phyloP scores from a whole-genome alignment of 2,113 vertebrate genomes.

The Xenotilapia leptura region DNA sequence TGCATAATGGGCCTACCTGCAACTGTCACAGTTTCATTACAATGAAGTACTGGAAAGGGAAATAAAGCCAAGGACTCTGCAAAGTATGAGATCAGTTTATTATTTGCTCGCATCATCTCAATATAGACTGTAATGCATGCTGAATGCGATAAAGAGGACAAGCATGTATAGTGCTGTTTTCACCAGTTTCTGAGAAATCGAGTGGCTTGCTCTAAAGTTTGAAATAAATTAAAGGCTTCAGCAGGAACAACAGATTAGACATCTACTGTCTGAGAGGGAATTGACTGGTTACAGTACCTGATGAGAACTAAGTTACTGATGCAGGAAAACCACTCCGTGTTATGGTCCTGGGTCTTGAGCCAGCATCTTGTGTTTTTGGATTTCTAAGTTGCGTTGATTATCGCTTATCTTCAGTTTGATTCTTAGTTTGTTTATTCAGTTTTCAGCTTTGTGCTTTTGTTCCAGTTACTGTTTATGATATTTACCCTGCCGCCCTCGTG shows the following conservation, averaged over 20 bases:
- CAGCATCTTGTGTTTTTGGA: background rate
- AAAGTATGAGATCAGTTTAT: background rate
- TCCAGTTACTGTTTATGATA: background rate
- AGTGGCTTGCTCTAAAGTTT: background rate
- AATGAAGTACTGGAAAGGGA: background rate
- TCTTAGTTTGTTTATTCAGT: background rate
- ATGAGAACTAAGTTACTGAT: conserved; percentile 10
- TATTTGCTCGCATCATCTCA: background rate
- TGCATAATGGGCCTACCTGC: conserved; percentile 47
- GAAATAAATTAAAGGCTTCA: background rate
- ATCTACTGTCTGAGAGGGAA: conserved; percentile 4
- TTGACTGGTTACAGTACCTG: background rate
- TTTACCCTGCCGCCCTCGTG: background rate
- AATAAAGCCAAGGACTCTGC: background rate
- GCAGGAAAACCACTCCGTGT: background rate
- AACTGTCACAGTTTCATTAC: conserved; percentile 25
- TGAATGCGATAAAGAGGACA: background rate
- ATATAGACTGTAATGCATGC: background rate
- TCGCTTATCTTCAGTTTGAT: background rate
- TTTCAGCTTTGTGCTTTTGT: background rate
- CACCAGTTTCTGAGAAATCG: background rate
- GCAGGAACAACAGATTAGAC: background rate
- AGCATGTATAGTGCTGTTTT: background rate
- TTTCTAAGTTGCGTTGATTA: background rate
- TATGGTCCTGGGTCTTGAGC: background rate